Conservation (phyloP, 2,888 invertebrate genomes). For the Pecten maximus region DNA sequence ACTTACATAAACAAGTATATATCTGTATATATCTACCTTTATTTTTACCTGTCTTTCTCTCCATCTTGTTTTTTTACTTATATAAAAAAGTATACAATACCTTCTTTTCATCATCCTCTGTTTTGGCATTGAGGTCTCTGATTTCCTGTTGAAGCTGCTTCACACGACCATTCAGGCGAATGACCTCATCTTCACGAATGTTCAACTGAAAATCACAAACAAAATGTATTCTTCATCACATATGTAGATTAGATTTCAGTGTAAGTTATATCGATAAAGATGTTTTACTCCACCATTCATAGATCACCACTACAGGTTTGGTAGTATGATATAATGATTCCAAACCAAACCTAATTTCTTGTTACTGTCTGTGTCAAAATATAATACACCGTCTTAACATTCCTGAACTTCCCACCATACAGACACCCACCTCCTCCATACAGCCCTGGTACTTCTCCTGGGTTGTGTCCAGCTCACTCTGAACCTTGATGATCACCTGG, state of each 20-base stretch:
- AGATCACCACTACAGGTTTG: no score
- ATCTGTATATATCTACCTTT: background rate
- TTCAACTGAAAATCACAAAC: slow-evolving; percentile 67
- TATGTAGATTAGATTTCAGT: background rate
- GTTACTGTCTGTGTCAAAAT: no score
- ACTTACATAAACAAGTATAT: no score
- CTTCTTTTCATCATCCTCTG: slow-evolving; percentile 74
- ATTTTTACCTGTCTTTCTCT: background rate
- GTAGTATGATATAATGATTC: no score
- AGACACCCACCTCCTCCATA: slow-evolving; percentile 76
- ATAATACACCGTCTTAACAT: no score
- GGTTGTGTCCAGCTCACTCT: slow-evolving; percentile 79
- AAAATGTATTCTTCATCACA: background rate
- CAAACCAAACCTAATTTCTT: no score
- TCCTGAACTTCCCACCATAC: no score
- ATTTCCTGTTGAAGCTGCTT: slow-evolving; percentile 78
- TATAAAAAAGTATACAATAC: slow-evolving; percentile 62
- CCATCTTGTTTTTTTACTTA: no score
- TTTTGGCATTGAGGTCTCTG: slow-evolving; percentile 71
- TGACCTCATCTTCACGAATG: slow-evolving; percentile 78
- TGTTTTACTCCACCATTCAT: no score
- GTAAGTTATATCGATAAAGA: background rate
- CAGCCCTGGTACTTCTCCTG: slow-evolving; percentile 79
- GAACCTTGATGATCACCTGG: slow-evolving; percentile 78
- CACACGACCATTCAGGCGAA: slow-evolving; percentile 75